phyloP scores from a whole-genome alignment of 2,113 vertebrate genomes.

The Meleagris gallopavo region DNA sequence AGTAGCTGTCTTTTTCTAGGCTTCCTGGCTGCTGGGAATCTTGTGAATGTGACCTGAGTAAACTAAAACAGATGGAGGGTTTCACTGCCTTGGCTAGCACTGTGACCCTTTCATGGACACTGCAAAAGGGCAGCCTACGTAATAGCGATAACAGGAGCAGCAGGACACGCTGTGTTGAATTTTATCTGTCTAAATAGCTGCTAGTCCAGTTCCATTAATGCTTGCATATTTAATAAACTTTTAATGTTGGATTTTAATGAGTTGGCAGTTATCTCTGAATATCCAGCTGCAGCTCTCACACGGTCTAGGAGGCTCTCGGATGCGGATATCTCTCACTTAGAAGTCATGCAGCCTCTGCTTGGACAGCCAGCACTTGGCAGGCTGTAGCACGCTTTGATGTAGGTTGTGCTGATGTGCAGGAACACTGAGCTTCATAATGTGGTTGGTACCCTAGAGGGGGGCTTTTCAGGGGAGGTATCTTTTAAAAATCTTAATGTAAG shows the following conservation, averaged over 20 bases:
- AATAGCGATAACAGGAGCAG: neutral
- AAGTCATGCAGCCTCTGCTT: neutral
- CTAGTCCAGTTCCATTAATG: conserved; percentile 45
- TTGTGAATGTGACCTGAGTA: neutral
- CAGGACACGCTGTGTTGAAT: neutral
- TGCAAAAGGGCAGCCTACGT: neutral
- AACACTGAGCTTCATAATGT: neutral
- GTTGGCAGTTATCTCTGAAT: conserved; percentile 46
- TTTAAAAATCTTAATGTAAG: neutral
- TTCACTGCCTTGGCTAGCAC: neutral
- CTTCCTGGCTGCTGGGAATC: neutral
- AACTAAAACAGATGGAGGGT: neutral
- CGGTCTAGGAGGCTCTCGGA: conserved; percentile 10
- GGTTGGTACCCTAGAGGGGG: neutral
- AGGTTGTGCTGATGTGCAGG: neutral
- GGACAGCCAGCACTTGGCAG: neutral
- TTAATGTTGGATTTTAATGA: conserved; percentile 52
- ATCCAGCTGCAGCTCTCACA: conserved; percentile 21
- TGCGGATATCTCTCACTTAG: neutral
- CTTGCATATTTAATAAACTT: conserved; percentile 60
- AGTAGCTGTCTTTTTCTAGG: neutral
- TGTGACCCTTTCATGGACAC: neutral
- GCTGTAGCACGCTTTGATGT: neutral
- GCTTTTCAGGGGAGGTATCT: neutral
- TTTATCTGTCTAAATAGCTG: conserved; percentile 43